Evolutionary conservation across 2,113 vertebrate species (phyloP).

Genomic region (Turnix velox): DNA sequence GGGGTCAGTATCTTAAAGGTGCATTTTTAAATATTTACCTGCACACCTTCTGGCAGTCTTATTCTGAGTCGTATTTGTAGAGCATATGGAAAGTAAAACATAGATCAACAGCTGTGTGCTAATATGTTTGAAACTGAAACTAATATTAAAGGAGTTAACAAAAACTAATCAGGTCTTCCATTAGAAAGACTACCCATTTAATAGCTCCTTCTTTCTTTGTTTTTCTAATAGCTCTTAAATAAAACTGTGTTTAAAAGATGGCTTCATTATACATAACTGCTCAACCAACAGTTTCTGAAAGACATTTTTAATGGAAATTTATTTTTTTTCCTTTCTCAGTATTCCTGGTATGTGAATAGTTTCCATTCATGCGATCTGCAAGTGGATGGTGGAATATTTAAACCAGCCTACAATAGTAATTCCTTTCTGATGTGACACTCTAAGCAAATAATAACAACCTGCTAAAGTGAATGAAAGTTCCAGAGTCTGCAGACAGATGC

Average conservation of each 20-base stretch:
- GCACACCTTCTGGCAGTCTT: not conserved
- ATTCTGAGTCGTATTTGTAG: not conserved
- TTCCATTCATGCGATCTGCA: fast-evolving
- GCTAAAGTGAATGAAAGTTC: not conserved
- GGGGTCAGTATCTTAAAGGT: not conserved
- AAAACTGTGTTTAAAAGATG: not conserved
- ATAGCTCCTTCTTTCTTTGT: not conserved
- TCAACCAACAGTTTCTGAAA: not conserved
- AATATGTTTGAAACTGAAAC: not conserved
- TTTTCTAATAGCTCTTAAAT: not conserved
- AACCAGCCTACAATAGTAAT: not conserved
- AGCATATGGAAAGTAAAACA: not conserved
- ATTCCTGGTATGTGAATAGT: not conserved
- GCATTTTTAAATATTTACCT: not conserved
- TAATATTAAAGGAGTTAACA: not conserved
- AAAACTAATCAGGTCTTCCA: not conserved
- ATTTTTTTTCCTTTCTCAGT: not conserved
- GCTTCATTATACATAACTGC: not conserved
- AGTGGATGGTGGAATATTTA: not conserved
- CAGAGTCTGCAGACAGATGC: not conserved
- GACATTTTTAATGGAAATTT: not conserved
- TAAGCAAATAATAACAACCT: not conserved
- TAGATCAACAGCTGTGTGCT: fast-evolving
- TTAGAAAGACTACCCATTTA: not conserved
- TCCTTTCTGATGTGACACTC: not conserved